These are phyloP conservation scores for Schizotus pectinicornis DNA, from an alignment of 2,888 invertebrate genomes.

Conservation along the genomic window DNA sequence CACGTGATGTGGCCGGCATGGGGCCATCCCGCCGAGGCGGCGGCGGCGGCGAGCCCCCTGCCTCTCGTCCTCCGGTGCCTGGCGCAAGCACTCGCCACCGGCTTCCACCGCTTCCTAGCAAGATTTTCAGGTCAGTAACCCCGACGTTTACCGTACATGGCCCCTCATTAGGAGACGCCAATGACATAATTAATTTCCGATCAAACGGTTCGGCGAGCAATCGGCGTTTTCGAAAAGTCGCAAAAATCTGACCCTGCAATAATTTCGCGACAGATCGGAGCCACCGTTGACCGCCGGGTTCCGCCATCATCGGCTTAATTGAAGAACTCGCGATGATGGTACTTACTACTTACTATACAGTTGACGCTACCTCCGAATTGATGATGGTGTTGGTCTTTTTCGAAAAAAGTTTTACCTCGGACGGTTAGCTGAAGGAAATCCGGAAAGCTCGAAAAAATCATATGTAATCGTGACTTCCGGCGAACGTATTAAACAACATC, in stretches of 20 bases:
- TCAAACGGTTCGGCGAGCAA: not conserved
- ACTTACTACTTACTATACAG: no score
- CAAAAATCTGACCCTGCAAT: not conserved
- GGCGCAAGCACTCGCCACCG: conserved; percentile 58
- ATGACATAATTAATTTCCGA: not conserved
- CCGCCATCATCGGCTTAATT: no score
- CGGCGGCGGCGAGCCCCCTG: conserved; percentile 47
- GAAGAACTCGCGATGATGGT: no score
- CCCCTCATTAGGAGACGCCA: not conserved
- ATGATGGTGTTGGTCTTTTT: no score
- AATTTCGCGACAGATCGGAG: no score
- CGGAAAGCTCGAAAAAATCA: conserved; percentile 35
- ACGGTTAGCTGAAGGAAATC: conserved; percentile 30
- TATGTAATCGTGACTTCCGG: conserved; percentile 43
- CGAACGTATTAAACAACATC: conserved; percentile 35
- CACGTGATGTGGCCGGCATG: conserved; percentile 59
- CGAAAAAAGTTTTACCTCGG: not conserved
- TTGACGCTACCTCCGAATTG: no score
- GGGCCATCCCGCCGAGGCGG: conserved; percentile 52
- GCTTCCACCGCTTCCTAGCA: conserved; percentile 63
- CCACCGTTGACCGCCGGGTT: no score
- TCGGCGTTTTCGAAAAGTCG: not conserved
- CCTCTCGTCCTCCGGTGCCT: conserved; percentile 56
- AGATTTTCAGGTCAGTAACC: conserved; percentile 66
- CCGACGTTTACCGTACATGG: not conserved